These are phyloP conservation scores for Lanius collurio DNA, from an alignment of 2,113 vertebrate species.

Conservation along the genomic window DNA sequence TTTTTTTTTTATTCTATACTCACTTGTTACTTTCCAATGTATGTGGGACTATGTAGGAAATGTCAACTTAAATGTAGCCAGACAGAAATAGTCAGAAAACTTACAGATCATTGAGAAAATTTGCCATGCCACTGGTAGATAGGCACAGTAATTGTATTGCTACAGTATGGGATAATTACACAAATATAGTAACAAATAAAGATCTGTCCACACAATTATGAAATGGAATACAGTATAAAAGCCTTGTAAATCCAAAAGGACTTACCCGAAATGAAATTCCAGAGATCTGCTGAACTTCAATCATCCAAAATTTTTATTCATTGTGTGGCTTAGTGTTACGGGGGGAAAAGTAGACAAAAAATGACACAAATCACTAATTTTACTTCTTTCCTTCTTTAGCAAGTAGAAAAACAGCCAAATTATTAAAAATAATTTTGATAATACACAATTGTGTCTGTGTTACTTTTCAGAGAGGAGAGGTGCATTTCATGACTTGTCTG, in stretches of 20 bases:
- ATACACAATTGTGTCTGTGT: accelerated
- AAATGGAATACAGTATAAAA: background rate
- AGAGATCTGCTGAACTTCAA: background rate
- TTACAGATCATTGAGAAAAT: background rate
- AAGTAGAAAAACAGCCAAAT: background rate
- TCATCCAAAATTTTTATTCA: background rate
- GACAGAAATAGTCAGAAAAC: background rate
- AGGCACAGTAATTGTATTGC: background rate
- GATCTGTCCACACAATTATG: background rate
- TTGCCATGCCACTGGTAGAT: background rate
- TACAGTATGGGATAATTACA: background rate
- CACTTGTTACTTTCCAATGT: background rate
- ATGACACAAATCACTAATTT: background rate
- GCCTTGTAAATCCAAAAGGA: background rate
- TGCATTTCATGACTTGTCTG: background rate
- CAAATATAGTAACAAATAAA: background rate
- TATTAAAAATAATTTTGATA: accelerated
- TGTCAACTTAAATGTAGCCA: background rate
- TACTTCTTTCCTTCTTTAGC: background rate
- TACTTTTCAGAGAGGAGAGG: background rate
- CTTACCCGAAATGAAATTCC: background rate
- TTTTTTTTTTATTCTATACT: background rate
- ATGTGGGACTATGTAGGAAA: background rate
- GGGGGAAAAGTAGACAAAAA: accelerated
- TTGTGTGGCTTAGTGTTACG: accelerated